Percentiles rank a stretch among this genome's conserved stretches.
phyloP scores from a whole-genome alignment of 1,140 invertebrate species.

The Saccostrea glomerata region DNA sequence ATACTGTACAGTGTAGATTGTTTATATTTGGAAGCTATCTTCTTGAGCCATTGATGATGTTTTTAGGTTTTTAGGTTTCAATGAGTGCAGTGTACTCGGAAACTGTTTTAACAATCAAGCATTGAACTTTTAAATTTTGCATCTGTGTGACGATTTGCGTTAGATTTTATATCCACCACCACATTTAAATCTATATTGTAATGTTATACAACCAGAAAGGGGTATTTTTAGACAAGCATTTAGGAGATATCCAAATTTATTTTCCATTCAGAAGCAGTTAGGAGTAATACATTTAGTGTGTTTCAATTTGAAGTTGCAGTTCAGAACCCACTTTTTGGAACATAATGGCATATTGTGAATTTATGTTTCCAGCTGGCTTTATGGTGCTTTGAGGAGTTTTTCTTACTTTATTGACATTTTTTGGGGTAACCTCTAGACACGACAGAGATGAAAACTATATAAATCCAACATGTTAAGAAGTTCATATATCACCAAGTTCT shows the following conservation, averaged over 20 bases:
- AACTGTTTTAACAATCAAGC: neutral
- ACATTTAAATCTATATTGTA: neutral
- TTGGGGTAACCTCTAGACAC: neutral
- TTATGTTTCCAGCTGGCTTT: neutral
- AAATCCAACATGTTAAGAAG: neutral
- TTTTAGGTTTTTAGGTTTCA: too few relatives aligned
- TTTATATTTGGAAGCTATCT: neutral
- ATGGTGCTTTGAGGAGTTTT: slow-evolving; percentile 11
- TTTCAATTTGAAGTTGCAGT: neutral
- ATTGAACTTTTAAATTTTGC: neutral
- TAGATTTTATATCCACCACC: neutral
- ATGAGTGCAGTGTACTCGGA: too few relatives aligned
- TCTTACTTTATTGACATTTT: slow-evolving; percentile 9
- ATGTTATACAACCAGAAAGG: neutral
- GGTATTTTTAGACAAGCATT: neutral
- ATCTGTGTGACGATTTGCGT: neutral
- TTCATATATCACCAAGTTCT: neutral
- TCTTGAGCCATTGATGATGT: too few relatives aligned
- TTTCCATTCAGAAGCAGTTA: neutral
- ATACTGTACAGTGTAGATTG: neutral
- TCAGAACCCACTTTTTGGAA: neutral
- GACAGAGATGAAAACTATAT: neutral
- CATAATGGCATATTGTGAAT: slow-evolving; percentile 21
- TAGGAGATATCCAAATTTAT: neutral
- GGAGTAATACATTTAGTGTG: neutral